Evolutionary conservation across 2,888 invertebrate species (phyloP).

Genomic region (Hesperia comma): DNA sequence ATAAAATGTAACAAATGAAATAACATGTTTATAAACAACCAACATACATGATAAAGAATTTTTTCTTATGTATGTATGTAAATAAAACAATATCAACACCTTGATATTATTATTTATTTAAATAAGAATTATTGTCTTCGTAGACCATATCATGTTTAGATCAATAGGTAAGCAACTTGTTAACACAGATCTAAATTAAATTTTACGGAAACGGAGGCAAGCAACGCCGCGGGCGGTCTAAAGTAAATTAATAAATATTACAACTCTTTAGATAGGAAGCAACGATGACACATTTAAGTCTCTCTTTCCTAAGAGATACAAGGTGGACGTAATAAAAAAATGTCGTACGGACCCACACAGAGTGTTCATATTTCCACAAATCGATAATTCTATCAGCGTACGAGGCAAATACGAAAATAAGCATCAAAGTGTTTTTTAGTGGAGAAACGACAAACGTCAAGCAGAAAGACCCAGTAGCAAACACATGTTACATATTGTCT

Average conservation of each 20-base stretch:
- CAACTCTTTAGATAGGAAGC: conserved; percentile 74
- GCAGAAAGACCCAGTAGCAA: conserved; percentile 72
- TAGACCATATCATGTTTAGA: conserved; percentile 15
- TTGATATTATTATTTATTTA: not conserved
- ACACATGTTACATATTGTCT: conserved; percentile 81
- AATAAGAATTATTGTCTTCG: not conserved
- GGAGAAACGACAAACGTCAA: conserved; percentile 77
- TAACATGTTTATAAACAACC: conserved; percentile 12
- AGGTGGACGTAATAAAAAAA: conserved; percentile 65
- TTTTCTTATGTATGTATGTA: not conserved
- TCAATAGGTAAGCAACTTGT: conserved; percentile 9
- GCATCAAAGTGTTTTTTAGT: conserved; percentile 82
- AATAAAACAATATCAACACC: not conserved
- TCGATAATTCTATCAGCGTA: conserved; percentile 79
- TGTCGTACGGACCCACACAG: conserved; percentile 69
- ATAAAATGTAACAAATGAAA: conserved; percentile 37
- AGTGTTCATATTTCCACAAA: conserved; percentile 73
- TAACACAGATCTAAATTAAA: conserved; percentile 37
- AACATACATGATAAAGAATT: not conserved
- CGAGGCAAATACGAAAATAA: conserved; percentile 80
- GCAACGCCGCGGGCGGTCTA: conserved; percentile 48
- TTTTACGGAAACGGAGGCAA: conserved; percentile 47
- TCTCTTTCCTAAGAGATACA: conserved; percentile 72
- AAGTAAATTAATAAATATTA: conserved; percentile 63
- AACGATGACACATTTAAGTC: conserved; percentile 79